Conservation (phyloP, 1,140 invertebrate species). For the Contarinia nasturtii region DNA sequence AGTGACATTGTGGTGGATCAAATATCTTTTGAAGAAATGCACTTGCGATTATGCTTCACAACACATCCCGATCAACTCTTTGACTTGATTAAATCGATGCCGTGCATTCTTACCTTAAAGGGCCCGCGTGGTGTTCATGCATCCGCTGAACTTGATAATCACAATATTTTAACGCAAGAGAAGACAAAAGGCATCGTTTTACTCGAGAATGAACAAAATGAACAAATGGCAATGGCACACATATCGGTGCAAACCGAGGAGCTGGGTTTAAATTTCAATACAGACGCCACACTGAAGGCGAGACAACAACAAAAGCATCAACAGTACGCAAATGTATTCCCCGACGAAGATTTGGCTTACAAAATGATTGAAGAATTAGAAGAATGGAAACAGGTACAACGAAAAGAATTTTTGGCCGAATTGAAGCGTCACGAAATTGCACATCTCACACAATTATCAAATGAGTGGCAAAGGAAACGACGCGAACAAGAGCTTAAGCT, state of each 20-base stretch:
- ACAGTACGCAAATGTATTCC: background rate
- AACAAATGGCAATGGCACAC: too few species aligned
- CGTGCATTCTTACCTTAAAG: background rate
- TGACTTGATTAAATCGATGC: background rate
- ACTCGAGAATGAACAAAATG: too few species aligned
- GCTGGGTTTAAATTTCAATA: constrained; percentile 3
- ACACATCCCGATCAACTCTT: background rate
- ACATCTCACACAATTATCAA: background rate
- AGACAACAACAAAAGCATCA: background rate
- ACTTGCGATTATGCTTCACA: background rate
- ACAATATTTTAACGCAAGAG: background rate
- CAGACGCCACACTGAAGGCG: background rate
- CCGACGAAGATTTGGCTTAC: constrained; percentile 1
- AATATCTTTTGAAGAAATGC: background rate
- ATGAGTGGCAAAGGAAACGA: background rate
- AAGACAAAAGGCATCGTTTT: too few species aligned
- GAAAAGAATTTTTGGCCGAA: constrained; percentile 1
- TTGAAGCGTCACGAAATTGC: constrained; percentile 1
- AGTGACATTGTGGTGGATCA: background rate
- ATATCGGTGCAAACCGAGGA: constrained; percentile 1
- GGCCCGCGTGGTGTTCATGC: background rate
- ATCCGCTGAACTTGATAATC: background rate
- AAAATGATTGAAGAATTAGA: constrained; percentile 3
- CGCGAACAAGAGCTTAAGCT: background rate
- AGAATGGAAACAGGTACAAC: constrained; percentile 3